phyloP scores from a whole-genome alignment of 2,113 vertebrate genomes.

The Notiomystis cincta region DNA sequence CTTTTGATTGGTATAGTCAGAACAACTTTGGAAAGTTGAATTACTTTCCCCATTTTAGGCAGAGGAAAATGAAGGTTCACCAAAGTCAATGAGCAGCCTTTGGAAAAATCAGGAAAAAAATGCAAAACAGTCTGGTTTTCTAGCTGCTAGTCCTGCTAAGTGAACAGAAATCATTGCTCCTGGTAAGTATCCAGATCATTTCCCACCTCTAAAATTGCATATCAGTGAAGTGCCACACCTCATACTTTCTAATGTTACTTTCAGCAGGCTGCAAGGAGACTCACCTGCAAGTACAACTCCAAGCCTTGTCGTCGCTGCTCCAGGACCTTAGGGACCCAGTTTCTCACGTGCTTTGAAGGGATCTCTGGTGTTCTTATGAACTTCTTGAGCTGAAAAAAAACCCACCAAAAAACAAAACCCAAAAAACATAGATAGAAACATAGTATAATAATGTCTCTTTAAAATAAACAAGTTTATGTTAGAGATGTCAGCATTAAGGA shows the following conservation, averaged over 20 bases:
- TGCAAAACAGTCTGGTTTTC: not conserved
- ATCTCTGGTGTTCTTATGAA: constrained; percentile 95
- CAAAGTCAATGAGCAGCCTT: not conserved
- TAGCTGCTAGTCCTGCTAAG: not conserved
- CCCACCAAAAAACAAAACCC: not conserved
- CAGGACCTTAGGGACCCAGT: constrained; percentile 97
- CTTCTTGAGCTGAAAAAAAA: constrained; percentile 84
- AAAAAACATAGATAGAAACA: not conserved
- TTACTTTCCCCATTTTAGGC: not conserved
- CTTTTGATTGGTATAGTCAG: not conserved
- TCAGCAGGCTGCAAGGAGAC: not conserved
- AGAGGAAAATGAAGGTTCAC: not conserved
- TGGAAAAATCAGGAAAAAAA: not conserved
- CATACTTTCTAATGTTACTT: not conserved
- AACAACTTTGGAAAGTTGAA: not conserved
- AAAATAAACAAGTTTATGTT: not conserved
- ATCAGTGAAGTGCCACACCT: not conserved
- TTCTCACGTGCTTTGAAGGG: constrained; percentile 95
- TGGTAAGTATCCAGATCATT: not conserved
- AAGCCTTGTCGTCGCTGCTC: constrained; percentile 93
- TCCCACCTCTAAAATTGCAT: not conserved
- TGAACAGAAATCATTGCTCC: not conserved
- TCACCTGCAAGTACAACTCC: constrained; percentile 93
- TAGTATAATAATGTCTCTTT: not conserved
- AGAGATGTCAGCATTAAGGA: not conserved